Evolutionary conservation across 92 coral and sea anemone genomes (phyloP), one percentile per base, ranked within the genome.

Genomic region (Actinostola sp.): DNA sequence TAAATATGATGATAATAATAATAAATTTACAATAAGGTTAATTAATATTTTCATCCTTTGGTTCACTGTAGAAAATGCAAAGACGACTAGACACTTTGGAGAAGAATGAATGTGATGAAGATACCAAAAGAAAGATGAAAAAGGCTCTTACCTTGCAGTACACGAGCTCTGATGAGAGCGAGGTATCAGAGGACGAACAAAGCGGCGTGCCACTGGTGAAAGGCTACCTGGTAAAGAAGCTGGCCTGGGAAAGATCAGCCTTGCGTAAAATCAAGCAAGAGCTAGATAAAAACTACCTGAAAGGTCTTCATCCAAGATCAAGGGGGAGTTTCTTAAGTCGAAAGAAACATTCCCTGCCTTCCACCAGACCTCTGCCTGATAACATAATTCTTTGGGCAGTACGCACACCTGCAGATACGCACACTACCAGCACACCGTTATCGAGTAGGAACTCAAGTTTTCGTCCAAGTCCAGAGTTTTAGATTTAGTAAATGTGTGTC

Each of bases 231-330:
- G 79, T 76, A 32, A 61, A 79, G 31, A 76, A 29, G 48, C 28
- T 83, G 54, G 58, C 83, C 6, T 83, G 83, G 83, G 88, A 83
- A 63, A 76, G 83, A 65, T 14, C 67, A 14, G 53, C 75, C n/a
- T 34, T 83, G 38, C 57, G 41, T 7, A 70, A 59, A 52, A 34
- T 39, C 5, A 83, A 83, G 26, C 57, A 43, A 21, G 66, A 60
- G 15, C 76, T 82, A 12, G 82, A 75, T 42, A 50, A 50, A 8
- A 30, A 26, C 7, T 73, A 82, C 38, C 12, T 48, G 9, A 43
- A 36, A 61, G 46, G 62, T 48, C 63, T 74, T 1, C 66, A 35
- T 26, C 53, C 63, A 26, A 54, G 72, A 39, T 68, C 81, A 51
- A 76, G 73, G 25, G 65, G 66, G 27, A 65, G 44, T 52, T 16